Evolutionary conservation across 2,888 invertebrate genomes (phyloP), one percentile per base, ranked within the genome.

Genomic region (Agrotis ipsilon): DNA sequence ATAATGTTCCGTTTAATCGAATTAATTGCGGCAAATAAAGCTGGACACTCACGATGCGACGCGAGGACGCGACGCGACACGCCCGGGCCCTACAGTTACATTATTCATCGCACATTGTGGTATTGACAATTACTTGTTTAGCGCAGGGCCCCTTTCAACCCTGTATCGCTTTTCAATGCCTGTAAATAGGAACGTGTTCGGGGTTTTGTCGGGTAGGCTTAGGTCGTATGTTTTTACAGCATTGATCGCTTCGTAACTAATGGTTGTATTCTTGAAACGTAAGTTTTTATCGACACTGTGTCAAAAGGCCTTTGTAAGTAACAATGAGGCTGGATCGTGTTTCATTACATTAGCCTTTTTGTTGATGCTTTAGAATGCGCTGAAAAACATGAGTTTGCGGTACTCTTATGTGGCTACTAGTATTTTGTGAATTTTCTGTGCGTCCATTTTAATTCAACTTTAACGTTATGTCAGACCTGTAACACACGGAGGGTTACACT

Each of bases 1-100:
- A 86, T 83, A 78, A 81, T 79, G 72, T 69, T 72, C 68, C 57
- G 70, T 64, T 79, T 85, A 82, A 85, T 82, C 83, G 80, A 84
- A 86, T 86, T 86, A 85, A 86, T 86, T 85, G 84, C 75, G 75
- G 48, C 60, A 60, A 75, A 72, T 82, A 83, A 84, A 75, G 81
- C 75, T 49, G 72, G 66, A 52, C 63, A 81, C 64, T 64, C 64
- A 70, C 39, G 61, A 11, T 59, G 64, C 78, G 78, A 78, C 78
- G 63, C 55, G 67, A 75, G 67, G 63, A 27, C 43, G 68, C 73
- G 77, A 81, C 83, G 73, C 71, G n/a, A n/a, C n/a, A n/a, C n/a
- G 67, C 69, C 72, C 72, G 68, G n/a, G 68, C 69, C 72, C 14
- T 19, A 57, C 49, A 46, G 54, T 67, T 80, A 81, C 84, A 79